Evolutionary conservation across 2,888 invertebrate species (phyloP), one percentile per base, ranked within the genome.

Genomic region (Chrysina gloriosa): DNA sequence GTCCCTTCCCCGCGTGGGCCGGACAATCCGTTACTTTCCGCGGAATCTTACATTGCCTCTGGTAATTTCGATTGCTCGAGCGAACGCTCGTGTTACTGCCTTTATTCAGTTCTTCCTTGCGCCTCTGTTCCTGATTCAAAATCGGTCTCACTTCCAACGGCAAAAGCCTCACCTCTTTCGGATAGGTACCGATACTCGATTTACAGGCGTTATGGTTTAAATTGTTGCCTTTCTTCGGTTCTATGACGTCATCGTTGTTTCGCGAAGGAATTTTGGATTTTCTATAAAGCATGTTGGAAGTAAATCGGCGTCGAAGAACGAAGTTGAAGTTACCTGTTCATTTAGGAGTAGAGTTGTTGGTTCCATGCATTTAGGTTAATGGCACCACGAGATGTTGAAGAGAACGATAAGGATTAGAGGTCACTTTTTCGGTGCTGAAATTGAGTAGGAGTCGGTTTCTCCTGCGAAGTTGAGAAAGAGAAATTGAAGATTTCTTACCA

Each of bases 131-230:
- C 9, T 69, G 27, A 14, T 69, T 50, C 1, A 69, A n/a, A 16
- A 69, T 36, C 1, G 69, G 69, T 31, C 69, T 61, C 29, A 69
- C 27, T 25, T 69, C 69, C 9, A 65, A 61, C 11, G 69, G 69
- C 19, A 50, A 52, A n/a, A 69, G 27, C 23, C 52, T 58, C 11
- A 65, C 61, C 23, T 69, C 69, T 21, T 61, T 65, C 2, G 69
- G 61, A 52, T 65, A 50, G 7, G 50, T 65, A 11, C 65, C 69
- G 7, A 69, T 25, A 50, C 65, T 58, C 3, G 65, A 69, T 25
- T 31, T 69, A 23, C 14, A 45, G 34, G 65, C 50, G 23, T 65
- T 65, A 21, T 61, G 39, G 21, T 65, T 11, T 19, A 69, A 50
- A 23, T 65, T 56, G n/a, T 7, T 11, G 2, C 11, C 47, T 9